Evolutionary conservation across 1,140 invertebrate genomes (phyloP), one percentile per base, ranked within the genome.

Genomic region (Wasmannia auropunctata): DNA sequence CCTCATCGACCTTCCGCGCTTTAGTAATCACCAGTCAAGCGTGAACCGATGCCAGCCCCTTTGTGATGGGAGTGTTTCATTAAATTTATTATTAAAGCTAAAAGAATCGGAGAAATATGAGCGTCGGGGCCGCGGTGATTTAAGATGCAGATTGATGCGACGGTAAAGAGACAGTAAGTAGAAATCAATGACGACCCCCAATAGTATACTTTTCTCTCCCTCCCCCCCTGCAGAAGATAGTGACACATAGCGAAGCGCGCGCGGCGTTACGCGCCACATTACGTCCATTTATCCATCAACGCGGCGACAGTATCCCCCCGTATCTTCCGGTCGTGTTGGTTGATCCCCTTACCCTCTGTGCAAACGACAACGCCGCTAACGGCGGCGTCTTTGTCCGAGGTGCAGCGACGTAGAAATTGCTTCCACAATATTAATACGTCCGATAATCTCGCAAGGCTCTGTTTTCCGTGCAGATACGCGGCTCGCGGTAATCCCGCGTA

Each of bases 391-490:
- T 83, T 83, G 79, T 83, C 79, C 79, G 79, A n/a, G 79, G 67
- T 34, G 79, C 67, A 72, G 16, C 79, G 79, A 83, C 65, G 56
- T 58, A 74, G 79, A 83, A 83, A 83, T 83, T 83, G 79, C 79
- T 83, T 83, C 40, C 67, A 83, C 67, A 74, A 83, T 83, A 83
- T 83, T 83, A 83, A 83, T 83, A 83, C 67, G 67, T 83, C 79
- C 79, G 79, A 83, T 83, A 83, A 83, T 83, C 79, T 83, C 79
- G 79, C 79, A 83, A 83, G 79, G 34, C 79, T 72, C 67, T 83
- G 79, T 74, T 83, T 83, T 83, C 79, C 79, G 79, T 74, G 67
- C 54, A 69, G 54, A 83, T 83, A 83, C 67, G 79, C 37, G 79
- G 67, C 34, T 51, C 79, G 67, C 79, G 79, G 49, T 83, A 83